Evolutionary conservation across 2,113 vertebrate species (phyloP), one percentile per base, ranked within the genome.

Genomic region (Myodes glareolus): DNA sequence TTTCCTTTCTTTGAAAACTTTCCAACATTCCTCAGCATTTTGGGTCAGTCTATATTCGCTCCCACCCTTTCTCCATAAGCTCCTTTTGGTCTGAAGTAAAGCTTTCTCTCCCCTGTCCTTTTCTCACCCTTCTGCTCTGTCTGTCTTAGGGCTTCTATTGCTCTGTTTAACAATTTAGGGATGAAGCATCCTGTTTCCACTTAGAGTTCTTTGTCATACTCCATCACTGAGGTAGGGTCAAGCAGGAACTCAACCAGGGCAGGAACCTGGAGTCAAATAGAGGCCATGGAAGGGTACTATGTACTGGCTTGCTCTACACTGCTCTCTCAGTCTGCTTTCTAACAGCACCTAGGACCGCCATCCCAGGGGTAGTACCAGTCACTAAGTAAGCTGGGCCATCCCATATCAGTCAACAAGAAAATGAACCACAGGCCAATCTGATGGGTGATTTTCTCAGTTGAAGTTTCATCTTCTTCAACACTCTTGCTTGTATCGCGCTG

Each of bases 1-100:
- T 97, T 93, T 92, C 31, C 6, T 36, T 90, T 88, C 47, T 39
- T 92, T 7, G 84, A 84, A 6, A 65, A 13, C 33, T 78, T 4
- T 45, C 45, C 45, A 45, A 45, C 45, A 5, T 25, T 36, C 16
- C 52, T 39, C 13, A 7, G 12, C 13, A 42, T 23, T 39, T 25
- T 61, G 23, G 21, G 23, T 16, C 0, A 10, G 7, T 65, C 25
- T 31, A 42, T 84, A 42, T 84, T 16, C 3, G 13, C 27, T 89
- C 23, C 5, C 5, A 33, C 3, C 16, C 36, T n/a, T 19, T 50
- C 33, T 23, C 19, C 29, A 27, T 78, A 7, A 67, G 33, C 9
- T 77, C 68, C 78, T 31, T 12, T 91, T 87, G 52, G 4, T 39
- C n/a, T 82, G 27, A 92, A 52, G 9, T 61, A 82, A 86, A 81